Evolutionary conservation across 2,888 invertebrate genomes (phyloP).

Genomic region (Sthenelais limicola): DNA sequence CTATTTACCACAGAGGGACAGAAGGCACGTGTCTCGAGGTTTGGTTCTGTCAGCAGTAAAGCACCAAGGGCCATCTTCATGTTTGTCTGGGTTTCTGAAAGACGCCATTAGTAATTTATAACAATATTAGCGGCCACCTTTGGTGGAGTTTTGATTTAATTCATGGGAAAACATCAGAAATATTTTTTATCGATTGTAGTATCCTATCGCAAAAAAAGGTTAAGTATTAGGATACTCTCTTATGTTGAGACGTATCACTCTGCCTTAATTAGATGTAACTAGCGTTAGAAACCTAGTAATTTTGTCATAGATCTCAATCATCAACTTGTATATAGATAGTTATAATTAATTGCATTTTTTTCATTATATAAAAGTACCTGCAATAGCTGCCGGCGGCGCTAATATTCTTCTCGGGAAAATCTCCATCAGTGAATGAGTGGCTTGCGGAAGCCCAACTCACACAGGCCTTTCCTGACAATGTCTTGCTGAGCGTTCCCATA

Average conservation of each 20-base stretch:
- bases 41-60: not conserved
- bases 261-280: too few relatives aligned
- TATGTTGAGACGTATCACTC: too few relatives aligned
- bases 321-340: too few relatives aligned
- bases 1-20: conserved; percentile 15
- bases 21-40: not conserved
- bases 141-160: not conserved
- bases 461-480: not conserved
- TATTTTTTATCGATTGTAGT: too few relatives aligned
- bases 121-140: not conserved
- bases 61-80: conserved; percentile 9
- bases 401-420: conserved; percentile 5
- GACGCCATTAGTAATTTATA: not conserved
- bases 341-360: too few relatives aligned
- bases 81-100: not conserved
- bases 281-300: too few relatives aligned
- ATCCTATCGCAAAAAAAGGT: too few relatives aligned
- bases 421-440: conserved; percentile 8
- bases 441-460: not conserved
- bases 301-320: too few relatives aligned
- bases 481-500: not conserved
- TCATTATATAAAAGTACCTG: conserved; percentile 9
- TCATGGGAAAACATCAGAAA: too few relatives aligned
- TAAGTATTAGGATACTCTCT: too few relatives aligned
- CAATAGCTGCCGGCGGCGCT: not conserved